Conservation (phyloP, 1,140 invertebrate genomes). For the Penaeus indicus region DNA sequence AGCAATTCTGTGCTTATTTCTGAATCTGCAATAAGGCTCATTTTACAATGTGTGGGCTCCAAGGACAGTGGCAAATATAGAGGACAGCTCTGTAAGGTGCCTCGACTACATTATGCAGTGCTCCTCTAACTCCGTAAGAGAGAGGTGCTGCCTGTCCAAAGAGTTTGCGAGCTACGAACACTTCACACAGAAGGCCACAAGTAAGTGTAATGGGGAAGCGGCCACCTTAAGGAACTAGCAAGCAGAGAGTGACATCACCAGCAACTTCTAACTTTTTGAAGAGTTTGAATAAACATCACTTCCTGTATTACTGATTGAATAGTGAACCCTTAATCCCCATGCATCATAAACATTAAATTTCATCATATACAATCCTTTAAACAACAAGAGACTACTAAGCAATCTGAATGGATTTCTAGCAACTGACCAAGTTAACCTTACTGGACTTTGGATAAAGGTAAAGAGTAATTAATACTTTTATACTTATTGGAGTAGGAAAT, state of each 20-base stretch:
- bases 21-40: slow-evolving; percentile 62
- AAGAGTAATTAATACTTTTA: slow-evolving; percentile 60
- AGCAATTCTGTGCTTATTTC: slow-evolving; percentile 28
- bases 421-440: slow-evolving; percentile 41
- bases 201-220: slow-evolving; percentile 62
- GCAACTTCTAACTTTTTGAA: slow-evolving; percentile 45
- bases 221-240: slow-evolving; percentile 63
- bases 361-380: slow-evolving; percentile 39
- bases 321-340: slow-evolving; percentile 44
- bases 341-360: slow-evolving; percentile 42
- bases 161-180: slow-evolving; percentile 51
- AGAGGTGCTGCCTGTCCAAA: slow-evolving; percentile 48
- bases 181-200: slow-evolving; percentile 61
- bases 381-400: slow-evolving; percentile 37
- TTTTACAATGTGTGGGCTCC: slow-evolving; percentile 54
- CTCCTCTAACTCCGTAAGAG: slow-evolving; percentile 19
- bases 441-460: slow-evolving; percentile 39
- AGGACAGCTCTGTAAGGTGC: slow-evolving; percentile 13
- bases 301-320: slow-evolving; percentile 22
- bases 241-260: slow-evolving; percentile 61
- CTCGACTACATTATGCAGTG: slow-evolving; percentile 41
- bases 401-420: slow-evolving; percentile 34
- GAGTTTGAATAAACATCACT: slow-evolving; percentile 32
- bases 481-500: slow-evolving; percentile 52
- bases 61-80: slow-evolving; percentile 46